phyloP scores from a whole-genome alignment of 2,888 invertebrate species.

The Eilema depressum region DNA sequence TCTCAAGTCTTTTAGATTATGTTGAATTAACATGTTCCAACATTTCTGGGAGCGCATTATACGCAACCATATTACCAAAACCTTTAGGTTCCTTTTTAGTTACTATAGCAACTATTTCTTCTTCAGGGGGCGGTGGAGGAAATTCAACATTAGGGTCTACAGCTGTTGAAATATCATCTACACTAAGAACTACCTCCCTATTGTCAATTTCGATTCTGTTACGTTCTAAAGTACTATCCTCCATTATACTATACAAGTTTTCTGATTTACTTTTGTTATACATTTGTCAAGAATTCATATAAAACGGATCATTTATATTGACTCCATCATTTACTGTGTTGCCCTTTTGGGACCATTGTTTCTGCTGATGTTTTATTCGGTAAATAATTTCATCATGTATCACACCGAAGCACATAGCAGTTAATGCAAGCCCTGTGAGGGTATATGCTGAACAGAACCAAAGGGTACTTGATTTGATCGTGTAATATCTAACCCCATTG shows the following conservation, averaged over 20 bases:
- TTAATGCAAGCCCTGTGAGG: conserved; percentile 94
- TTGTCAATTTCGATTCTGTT: conserved; percentile 82
- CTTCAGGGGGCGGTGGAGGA: conserved; percentile 78
- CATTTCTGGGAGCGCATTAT: conserved; percentile 84
- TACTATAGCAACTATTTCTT: conserved; percentile 83
- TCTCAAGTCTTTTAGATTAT: conserved; percentile 59
- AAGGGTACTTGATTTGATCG: conserved; percentile 90
- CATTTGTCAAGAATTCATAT: conserved; percentile 92
- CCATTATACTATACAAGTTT: conserved; percentile 87
- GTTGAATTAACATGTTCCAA: conserved; percentile 80
- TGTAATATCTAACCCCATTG: conserved; percentile 85
- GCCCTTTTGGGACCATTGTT: conserved; percentile 88
- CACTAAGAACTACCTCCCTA: conserved; percentile 82
- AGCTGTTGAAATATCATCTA: conserved; percentile 80
- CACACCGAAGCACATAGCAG: conserved; percentile 96
- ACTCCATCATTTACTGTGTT: conserved; percentile 90
- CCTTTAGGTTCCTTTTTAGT: conserved; percentile 84
- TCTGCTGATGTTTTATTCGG: conserved; percentile 91
- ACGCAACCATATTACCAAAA: conserved; percentile 84
- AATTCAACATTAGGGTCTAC: conserved; percentile 72
- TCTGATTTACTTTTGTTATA: conserved; percentile 85
- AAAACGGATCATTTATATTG: conserved; percentile 88
- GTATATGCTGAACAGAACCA: conserved; percentile 97
- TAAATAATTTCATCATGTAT: conserved; percentile 96
- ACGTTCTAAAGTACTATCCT: conserved; percentile 80